Percentiles rank a stretch among this genome's conserved stretches.
phyloP scores from a whole-genome alignment of 2,888 invertebrate species.

The Melolontha melolontha region DNA sequence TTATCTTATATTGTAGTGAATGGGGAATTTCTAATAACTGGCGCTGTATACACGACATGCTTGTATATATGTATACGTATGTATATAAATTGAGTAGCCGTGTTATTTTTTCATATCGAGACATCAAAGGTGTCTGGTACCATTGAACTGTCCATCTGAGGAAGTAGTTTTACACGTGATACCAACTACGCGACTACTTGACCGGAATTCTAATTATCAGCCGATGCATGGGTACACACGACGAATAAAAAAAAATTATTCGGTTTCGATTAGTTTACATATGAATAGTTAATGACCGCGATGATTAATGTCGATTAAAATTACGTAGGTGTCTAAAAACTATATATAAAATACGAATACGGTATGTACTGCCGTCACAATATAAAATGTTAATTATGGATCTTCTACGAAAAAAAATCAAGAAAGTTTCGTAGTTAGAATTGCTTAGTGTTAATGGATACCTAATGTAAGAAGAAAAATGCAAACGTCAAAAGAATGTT shows the following conservation, averaged over 20 bases:
- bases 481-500: no score
- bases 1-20: no score
- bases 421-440: no score
- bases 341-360: no score
- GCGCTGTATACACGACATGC: conserved; percentile 1
- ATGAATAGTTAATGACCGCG: conserved; percentile 9
- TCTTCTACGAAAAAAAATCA: no score
- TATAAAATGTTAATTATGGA: no score
- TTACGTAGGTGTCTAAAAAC: conserved; percentile 22
- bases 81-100: conserved; percentile 28
- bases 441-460: no score
- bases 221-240: background rate
- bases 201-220: conserved; percentile 31
- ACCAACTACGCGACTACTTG: conserved; percentile 22
- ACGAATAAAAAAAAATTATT: conserved; percentile 23
- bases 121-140: conserved; percentile 35
- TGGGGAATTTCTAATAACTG: no score
- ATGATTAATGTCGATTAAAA: conserved; percentile 30
- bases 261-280: conserved; percentile 27
- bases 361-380: no score
- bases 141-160: conserved; percentile 35
- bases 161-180: conserved; percentile 38
- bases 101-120: conserved; percentile 6
- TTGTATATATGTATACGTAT: conserved; percentile 11
- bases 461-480: no score